Conservation (phyloP, 1,140 invertebrate species). For the Nebria ingens region DNA sequence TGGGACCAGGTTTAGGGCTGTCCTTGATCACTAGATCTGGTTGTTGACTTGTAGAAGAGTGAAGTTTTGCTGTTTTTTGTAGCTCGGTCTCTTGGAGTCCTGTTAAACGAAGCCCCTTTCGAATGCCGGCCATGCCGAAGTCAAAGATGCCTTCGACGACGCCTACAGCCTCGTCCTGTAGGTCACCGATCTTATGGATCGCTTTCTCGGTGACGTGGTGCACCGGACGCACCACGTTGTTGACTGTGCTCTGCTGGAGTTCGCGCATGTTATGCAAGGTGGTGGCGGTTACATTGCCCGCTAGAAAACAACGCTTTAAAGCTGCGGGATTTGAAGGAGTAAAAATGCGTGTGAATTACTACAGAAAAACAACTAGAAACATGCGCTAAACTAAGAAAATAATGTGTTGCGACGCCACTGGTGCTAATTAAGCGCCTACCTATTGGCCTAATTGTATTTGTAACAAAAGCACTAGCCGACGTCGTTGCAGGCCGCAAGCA, state of each 20-base stretch:
- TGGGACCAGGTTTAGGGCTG: constrained; percentile 6
- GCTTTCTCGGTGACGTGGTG: constrained; percentile 27
- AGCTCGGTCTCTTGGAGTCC: constrained; percentile 42
- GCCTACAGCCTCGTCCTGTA: constrained; percentile 48
- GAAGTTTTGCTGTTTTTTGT: constrained; percentile 5
- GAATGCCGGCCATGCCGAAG: constrained; percentile 43
- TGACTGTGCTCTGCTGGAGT: constrained; percentile 38
- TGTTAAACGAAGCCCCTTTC: constrained; percentile 44
- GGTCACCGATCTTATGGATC: constrained; percentile 46
- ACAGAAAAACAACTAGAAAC: no score
- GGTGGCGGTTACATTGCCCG: constrained; percentile 26
- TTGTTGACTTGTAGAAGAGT: not conserved
- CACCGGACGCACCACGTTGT: constrained; percentile 30
- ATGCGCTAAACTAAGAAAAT: no score
- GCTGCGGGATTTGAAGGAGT: no score
- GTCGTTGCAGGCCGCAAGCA: not conserved
- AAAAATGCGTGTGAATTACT: no score
- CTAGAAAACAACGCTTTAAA: not conserved
- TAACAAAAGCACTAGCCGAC: not conserved
- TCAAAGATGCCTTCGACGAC: constrained; percentile 47
- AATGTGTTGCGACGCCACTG: no score
- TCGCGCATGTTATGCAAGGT: constrained; percentile 38
- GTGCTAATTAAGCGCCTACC: not conserved
- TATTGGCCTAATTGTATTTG: not conserved
- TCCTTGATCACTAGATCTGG: not conserved